Conservation (phyloP, 2,113 vertebrate genomes). For the Callaeas wilsoni region DNA sequence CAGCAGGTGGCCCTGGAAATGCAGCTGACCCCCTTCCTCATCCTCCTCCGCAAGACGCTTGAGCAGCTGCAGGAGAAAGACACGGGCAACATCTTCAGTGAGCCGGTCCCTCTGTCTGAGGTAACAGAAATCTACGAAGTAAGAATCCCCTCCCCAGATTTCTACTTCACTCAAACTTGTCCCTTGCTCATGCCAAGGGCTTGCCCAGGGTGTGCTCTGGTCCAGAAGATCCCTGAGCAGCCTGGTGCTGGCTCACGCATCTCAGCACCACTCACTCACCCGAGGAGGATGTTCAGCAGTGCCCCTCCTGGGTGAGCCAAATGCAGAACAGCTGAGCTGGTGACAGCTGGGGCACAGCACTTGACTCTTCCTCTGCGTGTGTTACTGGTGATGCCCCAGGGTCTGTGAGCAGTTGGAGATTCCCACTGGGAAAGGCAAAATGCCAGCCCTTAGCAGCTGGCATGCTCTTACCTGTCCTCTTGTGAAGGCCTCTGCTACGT, state of each 20-base stretch:
- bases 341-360: neutral
- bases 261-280: neutral
- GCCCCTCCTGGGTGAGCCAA: neutral
- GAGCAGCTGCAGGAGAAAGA: slow-evolving; percentile 97
- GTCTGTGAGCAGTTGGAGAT: neutral
- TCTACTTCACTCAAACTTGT: slow-evolving; percentile 65
- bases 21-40: slow-evolving; percentile 95
- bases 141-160: slow-evolving; percentile 78
- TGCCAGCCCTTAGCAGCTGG: neutral
- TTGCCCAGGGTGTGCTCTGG: neutral
- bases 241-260: neutral
- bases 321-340: neutral
- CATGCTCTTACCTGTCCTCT: neutral
- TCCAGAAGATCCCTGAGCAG: neutral
- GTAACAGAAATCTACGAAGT: slow-evolving; percentile 89
- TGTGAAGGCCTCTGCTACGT: neutral
- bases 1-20: slow-evolving; percentile 96
- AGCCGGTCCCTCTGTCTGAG: slow-evolving; percentile 96
- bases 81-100: slow-evolving; percentile 95
- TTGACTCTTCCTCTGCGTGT: neutral
- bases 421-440: neutral
- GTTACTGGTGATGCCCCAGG: neutral
- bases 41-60: slow-evolving; percentile 90
- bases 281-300: neutral
- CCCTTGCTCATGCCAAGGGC: slow-evolving; percentile 23